Conservation (phyloP, 2,797 vertebrate species). For the Neomorphus geoffroyi region DNA sequence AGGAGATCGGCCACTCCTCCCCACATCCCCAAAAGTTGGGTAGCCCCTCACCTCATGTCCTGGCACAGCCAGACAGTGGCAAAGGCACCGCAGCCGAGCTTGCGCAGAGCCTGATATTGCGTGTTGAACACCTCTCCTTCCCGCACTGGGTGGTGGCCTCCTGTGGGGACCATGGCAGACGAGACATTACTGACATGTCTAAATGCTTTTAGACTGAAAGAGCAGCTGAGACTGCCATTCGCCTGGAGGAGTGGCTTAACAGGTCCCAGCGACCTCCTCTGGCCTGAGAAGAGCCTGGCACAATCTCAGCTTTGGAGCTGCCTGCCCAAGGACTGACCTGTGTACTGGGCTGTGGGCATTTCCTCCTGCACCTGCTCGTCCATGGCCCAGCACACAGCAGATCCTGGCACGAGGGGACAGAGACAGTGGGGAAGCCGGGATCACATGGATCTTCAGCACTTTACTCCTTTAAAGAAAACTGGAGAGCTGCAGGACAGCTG, state of each 20-base stretch:
- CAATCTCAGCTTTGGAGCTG: background rate
- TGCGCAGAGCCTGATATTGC: constrained; percentile 80
- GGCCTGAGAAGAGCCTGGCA: background rate
- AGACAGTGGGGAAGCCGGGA: background rate
- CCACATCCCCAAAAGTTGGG: background rate
- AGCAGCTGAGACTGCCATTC: background rate
- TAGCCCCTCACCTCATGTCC: constrained; percentile 73
- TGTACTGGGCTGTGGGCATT: constrained; percentile 71
- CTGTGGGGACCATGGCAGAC: constrained; percentile 48
- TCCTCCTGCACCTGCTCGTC: constrained; percentile 68
- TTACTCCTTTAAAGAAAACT: background rate
- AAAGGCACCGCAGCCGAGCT: constrained; percentile 84
- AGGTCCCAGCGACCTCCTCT: background rate
- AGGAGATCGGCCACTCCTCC: background rate
- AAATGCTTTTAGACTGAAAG: background rate
- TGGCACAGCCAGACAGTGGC: constrained; percentile 88
- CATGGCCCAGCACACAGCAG: constrained; percentile 29
- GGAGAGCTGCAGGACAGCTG: background rate
- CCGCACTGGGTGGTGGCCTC: constrained; percentile 77
- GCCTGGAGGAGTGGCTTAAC: fast-evolving
- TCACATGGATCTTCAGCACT: background rate
- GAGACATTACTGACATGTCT: background rate
- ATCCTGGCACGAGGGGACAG: background rate
- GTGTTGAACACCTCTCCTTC: constrained; percentile 82
- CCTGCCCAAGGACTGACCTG: constrained; percentile 62